Percentiles rank a stretch among this genome's conserved stretches.
These are phyloP conservation scores for Bicyclus anynana DNA, from an alignment of 1,140 invertebrate species.

Conservation along the genomic window DNA sequence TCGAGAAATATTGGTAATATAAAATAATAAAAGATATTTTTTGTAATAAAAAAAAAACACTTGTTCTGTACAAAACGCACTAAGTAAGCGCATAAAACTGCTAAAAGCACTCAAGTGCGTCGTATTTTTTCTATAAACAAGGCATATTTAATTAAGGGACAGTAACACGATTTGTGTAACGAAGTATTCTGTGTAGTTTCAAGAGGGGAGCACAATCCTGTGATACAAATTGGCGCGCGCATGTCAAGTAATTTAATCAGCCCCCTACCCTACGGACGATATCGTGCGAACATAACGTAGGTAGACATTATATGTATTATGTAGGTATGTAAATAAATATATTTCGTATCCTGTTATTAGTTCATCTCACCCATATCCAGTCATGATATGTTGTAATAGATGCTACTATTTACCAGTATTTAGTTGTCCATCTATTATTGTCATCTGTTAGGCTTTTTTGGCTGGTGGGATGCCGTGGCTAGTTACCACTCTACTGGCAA, in stretches of 20 bases:
- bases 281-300: slow-evolving; percentile 33
- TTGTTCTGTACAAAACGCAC: too few relatives aligned
- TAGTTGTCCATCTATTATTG: too few relatives aligned
- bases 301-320: slow-evolving; percentile 1
- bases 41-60: too few relatives aligned
- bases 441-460: too few relatives aligned
- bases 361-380: background rate
- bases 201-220: slow-evolving; percentile 33
- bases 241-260: slow-evolving; percentile 71
- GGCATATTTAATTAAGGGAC: slow-evolving; percentile 48
- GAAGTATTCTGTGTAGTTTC: slow-evolving; percentile 38
- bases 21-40: too few relatives aligned
- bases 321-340: slow-evolving; percentile 2
- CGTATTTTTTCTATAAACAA: slow-evolving; percentile 24
- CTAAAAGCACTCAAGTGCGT: background rate
- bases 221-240: slow-evolving; percentile 67
- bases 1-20: too few relatives aligned
- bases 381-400: background rate
- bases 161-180: slow-evolving; percentile 56
- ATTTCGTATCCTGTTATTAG: background rate
- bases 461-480: too few relatives aligned
- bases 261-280: slow-evolving; percentile 37
- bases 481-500: too few relatives aligned
- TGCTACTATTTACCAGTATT: too few relatives aligned
- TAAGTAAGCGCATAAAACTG: too few relatives aligned